A percentile compares a stretch with the other conserved stretches of the same genome.
phyloP scores from a whole-genome alignment of 2,797 vertebrate genomes.

The Cyclura pinguis region DNA sequence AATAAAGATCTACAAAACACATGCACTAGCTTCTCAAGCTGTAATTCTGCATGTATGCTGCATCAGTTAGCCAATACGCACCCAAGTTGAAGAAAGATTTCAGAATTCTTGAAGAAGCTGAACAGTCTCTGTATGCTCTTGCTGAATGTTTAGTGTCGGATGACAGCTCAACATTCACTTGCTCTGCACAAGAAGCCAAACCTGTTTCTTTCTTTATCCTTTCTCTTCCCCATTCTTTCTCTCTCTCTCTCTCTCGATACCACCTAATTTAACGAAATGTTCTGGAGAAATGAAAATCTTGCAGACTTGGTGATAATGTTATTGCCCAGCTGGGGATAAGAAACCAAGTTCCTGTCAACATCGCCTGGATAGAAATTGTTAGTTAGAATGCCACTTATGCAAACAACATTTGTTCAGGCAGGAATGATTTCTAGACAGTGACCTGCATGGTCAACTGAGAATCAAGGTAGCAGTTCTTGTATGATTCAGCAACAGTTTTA shows the following conservation, averaged over 20 bases:
- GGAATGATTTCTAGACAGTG: not conserved
- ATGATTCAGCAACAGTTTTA: conserved; percentile 13
- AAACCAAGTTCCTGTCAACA: not conserved
- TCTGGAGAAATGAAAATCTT: not conserved
- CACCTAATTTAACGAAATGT: not conserved
- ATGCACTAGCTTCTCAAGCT: not conserved
- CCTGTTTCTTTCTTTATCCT: not conserved
- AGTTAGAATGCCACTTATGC: not conserved
- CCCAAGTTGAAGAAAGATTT: not conserved
- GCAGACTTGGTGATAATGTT: not conserved
- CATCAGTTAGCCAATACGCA: not conserved
- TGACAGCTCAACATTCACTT: not conserved
- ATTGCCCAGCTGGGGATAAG: not conserved
- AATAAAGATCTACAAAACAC: not conserved
- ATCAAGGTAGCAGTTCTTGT: not conserved
- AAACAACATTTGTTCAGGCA: not conserved
- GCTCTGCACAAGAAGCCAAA: not conserved
- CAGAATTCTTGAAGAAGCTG: not conserved
- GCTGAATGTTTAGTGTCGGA: not conserved
- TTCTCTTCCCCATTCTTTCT: not conserved
- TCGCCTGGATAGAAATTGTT: not conserved
- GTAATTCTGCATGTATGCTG: not conserved
- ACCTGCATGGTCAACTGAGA: not conserved
- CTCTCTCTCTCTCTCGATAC: not conserved
- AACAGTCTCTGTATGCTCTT: not conserved